Base-by-base conservation (phyloP, 2,888 invertebrate genomes). In the Argyra leucocephala region DNA sequence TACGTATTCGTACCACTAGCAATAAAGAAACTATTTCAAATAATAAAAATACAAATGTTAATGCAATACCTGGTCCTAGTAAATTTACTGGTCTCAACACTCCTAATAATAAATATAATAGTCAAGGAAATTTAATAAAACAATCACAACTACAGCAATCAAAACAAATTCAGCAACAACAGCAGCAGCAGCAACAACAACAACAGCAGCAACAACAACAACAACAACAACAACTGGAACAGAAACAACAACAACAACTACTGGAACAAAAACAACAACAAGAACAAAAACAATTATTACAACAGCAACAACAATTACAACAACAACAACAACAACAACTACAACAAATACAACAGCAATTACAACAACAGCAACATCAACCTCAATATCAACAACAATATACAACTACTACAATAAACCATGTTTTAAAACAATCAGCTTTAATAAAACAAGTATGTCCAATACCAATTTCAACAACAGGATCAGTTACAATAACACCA, bases 1-100 rank as follows among this genome's bases (percentile, higher is more conserved):
- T 80, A 64, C 72, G 80, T 0, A 69, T 77, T 3, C 75, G 80
- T n/a, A 66, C 65, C 22, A 62, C 37, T 18, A 61, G 24, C n/a
- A 24, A 21, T 21, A 61, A 21, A 61, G 61, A 61, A 26, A n/a
- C n/a, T n/a, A n/a, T n/a, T n/a, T n/a, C n/a, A n/a, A 61, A 61
- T n/a, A n/a, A 21, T 21, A 61, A 61, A 61, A n/a, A 61, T 61
- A n/a, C 21, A 2, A 21, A 12, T 24, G 18, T 9, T 18, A 21
- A 21, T 26, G 26, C 26, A 6, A 21, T 60, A 24, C 60, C 61
- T 21, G 26, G 26, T 24, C n/a, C 61, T n/a, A 61, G 31, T 26
- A 61, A 61, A 61, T 3, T 18, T 18, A 1, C 18, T 23, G n/a
- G n/a, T n/a, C n/a, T n/a, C n/a, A n/a, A n/a, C n/a, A n/a, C n/a